Percentiles rank a stretch among this genome's conserved stretches.
phyloP scores from a whole-genome alignment of 2,888 invertebrate genomes.

The Sipunculus nudus region DNA sequence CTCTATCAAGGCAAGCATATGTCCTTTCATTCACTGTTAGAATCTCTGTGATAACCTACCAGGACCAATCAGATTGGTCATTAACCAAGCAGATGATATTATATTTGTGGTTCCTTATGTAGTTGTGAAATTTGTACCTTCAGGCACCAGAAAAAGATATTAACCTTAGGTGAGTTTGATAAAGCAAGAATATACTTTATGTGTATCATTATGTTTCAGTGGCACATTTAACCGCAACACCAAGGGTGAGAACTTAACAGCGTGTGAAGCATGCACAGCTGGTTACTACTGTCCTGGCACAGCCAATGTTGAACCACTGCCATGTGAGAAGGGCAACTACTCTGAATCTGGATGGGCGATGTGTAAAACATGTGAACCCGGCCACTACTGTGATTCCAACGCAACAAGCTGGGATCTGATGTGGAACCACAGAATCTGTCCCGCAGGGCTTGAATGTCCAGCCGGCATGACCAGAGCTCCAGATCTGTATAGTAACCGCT shows the following conservation, averaged over 20 bases:
- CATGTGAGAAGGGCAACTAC: constrained; percentile 60
- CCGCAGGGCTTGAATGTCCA: constrained; percentile 60
- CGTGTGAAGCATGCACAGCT: constrained; percentile 54
- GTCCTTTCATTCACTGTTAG: too few relatives aligned
- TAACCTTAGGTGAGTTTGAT: too few relatives aligned
- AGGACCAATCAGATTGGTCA: too few relatives aligned
- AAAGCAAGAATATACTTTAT: too few relatives aligned
- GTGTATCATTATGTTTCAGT: constrained; percentile 37
- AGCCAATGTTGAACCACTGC: constrained; percentile 47
- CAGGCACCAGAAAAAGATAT: too few relatives aligned
- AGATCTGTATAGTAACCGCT: constrained; percentile 49
- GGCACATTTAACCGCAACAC: constrained; percentile 48
- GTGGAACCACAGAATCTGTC: constrained; percentile 31
- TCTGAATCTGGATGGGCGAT: constrained; percentile 51
- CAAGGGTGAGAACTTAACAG: constrained; percentile 47
- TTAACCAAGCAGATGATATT: too few relatives aligned
- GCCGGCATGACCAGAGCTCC: constrained; percentile 54
- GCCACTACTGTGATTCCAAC: constrained; percentile 57
- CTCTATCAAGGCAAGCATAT: too few relatives aligned
- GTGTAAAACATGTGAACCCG: constrained; percentile 54
- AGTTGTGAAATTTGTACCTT: too few relatives aligned
- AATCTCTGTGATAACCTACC: too few relatives aligned
- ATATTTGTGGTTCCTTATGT: too few relatives aligned
- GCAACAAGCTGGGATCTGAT: constrained; percentile 49
- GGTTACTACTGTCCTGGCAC: constrained; percentile 59